Percentiles rank a stretch among this genome's conserved stretches.
phyloP scores from a whole-genome alignment of 2,888 invertebrate species.

The Pyrochroa serraticornis region DNA sequence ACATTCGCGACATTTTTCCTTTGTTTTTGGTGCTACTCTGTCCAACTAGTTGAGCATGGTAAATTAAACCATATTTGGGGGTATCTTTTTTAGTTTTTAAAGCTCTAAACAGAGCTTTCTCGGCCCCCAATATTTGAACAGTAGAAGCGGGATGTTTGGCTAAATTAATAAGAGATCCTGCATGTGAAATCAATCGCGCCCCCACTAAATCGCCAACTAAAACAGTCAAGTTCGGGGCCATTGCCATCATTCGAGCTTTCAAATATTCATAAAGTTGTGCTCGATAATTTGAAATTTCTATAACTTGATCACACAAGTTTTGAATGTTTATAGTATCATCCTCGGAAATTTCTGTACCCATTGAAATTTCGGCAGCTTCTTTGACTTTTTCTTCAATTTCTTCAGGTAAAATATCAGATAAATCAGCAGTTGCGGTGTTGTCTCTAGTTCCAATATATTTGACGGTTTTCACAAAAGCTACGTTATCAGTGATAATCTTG shows the following conservation, averaged over 20 bases:
- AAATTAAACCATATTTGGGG: conserved; percentile 98
- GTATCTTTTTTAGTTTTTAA: conserved; percentile 97
- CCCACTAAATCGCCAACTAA: conserved; percentile 97
- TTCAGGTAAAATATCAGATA: conserved; percentile 91
- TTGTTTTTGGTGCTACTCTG: conserved; percentile 90
- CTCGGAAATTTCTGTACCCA: conserved; percentile 98
- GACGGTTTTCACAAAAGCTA: conserved; percentile 85
- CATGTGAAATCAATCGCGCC: conserved; percentile 94
- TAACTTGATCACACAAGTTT: conserved; percentile 91
- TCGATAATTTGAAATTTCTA: conserved; percentile 90
- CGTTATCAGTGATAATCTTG: conserved; percentile 94
- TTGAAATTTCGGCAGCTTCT: conserved; percentile 97
- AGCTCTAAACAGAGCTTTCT: conserved; percentile 96
- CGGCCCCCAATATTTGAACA: conserved; percentile 96
- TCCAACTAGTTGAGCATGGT: conserved; percentile 92
- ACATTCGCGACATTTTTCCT: conserved; percentile 93
- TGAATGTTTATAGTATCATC: conserved; percentile 94
- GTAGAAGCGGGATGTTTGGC: conserved; percentile 99
- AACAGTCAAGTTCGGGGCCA: conserved; percentile 96
- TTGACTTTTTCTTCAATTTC: conserved; percentile 93
- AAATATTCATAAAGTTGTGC: conserved; percentile 91
- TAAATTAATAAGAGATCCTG: conserved; percentile 94
- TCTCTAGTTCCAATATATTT: conserved; percentile 87
- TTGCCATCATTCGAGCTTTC: conserved; percentile 96
- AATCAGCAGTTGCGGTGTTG: conserved; percentile 80